Conservation (phyloP, 2,888 invertebrate genomes). For the Eumacrocentrus americanus region DNA sequence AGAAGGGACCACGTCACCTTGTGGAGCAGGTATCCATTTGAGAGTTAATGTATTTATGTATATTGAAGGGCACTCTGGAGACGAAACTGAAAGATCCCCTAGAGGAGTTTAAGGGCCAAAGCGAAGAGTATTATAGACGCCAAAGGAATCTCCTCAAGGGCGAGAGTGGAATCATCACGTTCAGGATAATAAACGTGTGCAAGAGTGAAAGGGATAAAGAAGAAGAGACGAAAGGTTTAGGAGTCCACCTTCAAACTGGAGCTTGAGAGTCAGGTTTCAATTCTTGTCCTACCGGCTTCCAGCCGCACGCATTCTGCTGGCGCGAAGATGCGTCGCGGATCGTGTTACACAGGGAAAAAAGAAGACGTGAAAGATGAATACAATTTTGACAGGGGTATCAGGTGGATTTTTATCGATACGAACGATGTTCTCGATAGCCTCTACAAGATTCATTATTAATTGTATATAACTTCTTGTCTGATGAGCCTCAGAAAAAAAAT, state of each 20-base stretch:
- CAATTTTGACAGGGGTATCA: not conserved
- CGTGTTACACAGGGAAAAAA: constrained; percentile 21
- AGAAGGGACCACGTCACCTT: no score
- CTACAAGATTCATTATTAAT: no score
- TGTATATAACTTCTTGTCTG: no score
- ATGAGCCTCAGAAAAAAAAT: no score
- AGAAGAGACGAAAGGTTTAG: not conserved
- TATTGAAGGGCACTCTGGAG: no score
- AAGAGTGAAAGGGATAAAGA: not conserved
- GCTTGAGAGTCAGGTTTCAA: constrained; percentile 21
- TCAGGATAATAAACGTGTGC: not conserved
- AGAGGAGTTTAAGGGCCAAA: no score
- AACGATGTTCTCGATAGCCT: no score
- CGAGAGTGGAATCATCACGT: not conserved
- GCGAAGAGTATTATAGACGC: no score
- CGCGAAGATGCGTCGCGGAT: constrained; percentile 26
- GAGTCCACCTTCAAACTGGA: constrained; percentile 6
- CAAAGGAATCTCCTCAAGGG: not conserved
- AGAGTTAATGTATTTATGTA: no score
- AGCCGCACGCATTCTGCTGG: no score
- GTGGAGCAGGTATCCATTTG: no score
- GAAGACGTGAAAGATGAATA: constrained; percentile 1
- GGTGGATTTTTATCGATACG: constrained; percentile 2
- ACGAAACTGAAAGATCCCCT: no score
- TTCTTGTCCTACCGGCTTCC: constrained; percentile 17